Evolutionary conservation across 2,113 vertebrate species (phyloP).

Genomic region (Haemorhous mexicanus): DNA sequence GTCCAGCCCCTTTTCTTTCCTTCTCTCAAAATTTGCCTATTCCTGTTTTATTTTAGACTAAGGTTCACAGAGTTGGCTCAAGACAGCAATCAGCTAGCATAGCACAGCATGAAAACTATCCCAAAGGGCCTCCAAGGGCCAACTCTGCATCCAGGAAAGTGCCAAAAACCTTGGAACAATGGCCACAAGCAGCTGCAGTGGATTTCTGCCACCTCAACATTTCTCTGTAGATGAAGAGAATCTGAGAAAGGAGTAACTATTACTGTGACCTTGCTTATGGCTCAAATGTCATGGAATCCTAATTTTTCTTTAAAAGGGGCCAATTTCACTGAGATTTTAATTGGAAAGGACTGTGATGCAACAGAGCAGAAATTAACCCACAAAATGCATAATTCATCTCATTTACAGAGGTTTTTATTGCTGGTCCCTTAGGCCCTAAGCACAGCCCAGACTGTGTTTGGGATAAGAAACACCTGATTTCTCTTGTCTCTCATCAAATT

Average conservation of each 20-base stretch:
- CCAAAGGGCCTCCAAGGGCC: background rate
- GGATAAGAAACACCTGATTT: conserved; percentile 23
- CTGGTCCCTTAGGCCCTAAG: background rate
- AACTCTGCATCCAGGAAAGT: background rate
- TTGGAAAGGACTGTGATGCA: background rate
- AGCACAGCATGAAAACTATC: background rate
- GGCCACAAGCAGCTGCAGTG: background rate
- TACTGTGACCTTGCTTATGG: conserved; percentile 11
- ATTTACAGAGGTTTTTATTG: background rate
- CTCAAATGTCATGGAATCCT: conserved; percentile 16
- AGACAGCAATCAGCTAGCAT: background rate
- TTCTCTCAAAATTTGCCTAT: background rate
- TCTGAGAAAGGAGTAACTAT: background rate
- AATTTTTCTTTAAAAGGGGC: conserved; percentile 18
- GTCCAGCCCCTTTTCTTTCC: background rate
- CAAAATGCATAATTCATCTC: background rate
- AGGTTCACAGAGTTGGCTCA: background rate
- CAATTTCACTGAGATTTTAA: background rate
- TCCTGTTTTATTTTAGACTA: conserved; percentile 2
- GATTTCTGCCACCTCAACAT: background rate
- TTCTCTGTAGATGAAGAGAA: conserved; percentile 1
- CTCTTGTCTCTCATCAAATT: conserved; percentile 35
- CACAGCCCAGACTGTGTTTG: background rate
- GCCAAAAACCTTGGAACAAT: conserved; percentile 36
- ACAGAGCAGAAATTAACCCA: background rate